Evolutionary conservation across 2,113 vertebrate genomes (phyloP).

Genomic region (Megaleporinus macrocephalus): DNA sequence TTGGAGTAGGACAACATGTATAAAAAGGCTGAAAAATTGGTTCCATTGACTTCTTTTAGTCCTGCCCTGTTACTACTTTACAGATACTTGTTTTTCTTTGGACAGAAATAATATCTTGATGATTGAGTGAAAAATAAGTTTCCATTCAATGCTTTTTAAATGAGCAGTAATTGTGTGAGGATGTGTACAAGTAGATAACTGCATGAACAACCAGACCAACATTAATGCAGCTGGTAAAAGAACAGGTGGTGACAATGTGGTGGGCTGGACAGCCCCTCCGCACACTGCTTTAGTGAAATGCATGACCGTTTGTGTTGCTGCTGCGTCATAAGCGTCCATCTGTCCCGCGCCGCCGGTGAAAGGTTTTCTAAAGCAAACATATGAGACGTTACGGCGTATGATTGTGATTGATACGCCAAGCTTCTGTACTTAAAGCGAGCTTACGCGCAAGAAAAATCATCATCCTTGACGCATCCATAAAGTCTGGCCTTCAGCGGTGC

Average conservation of each 20-base stretch:
- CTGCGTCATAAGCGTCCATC: constrained; percentile 3
- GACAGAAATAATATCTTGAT: too few relatives aligned
- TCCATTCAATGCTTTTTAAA: background rate
- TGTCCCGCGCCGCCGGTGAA: background rate
- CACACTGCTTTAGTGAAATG: background rate
- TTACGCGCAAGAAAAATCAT: constrained; percentile 14
- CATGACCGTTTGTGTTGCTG: background rate
- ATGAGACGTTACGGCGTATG: background rate
- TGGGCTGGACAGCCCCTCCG: background rate
- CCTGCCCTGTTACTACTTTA: too few relatives aligned
- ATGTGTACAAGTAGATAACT: background rate
- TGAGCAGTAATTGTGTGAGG: background rate
- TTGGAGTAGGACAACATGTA: too few relatives aligned
- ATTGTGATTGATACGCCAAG: background rate
- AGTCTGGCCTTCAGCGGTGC: constrained; percentile 11
- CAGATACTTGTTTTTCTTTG: too few relatives aligned
- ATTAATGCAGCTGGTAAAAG: background rate
- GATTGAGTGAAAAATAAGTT: background rate
- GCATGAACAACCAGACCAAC: background rate
- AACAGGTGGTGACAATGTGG: background rate
- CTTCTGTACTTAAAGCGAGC: background rate
- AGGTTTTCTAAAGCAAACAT: constrained; percentile 10
- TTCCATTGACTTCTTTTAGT: too few relatives aligned
- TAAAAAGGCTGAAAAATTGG: too few relatives aligned
- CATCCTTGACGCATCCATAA: constrained; percentile 34